Conservation (phyloP, 1,140 invertebrate species). For the Hormaphis cornu region DNA sequence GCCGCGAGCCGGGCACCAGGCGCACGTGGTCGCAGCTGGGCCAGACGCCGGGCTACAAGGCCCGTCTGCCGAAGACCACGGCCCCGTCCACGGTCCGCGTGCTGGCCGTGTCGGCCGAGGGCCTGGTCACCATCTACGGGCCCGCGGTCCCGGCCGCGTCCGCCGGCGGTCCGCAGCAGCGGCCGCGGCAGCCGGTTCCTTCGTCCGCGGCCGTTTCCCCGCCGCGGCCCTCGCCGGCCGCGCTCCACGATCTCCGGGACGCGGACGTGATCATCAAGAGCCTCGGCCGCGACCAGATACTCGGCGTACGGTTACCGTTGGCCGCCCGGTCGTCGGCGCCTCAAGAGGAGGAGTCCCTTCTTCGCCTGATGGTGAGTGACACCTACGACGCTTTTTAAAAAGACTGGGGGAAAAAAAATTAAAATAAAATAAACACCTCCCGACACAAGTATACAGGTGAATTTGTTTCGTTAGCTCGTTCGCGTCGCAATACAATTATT, state of each 20-base stretch:
- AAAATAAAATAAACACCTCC: too few relatives aligned
- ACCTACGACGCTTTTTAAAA: neutral
- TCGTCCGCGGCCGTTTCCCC: neutral
- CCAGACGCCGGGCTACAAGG: slow-evolving; percentile 51
- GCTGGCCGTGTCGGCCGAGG: slow-evolving; percentile 54
- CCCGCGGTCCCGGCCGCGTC: slow-evolving; percentile 44
- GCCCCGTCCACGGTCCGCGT: slow-evolving; percentile 53
- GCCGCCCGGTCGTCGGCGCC: slow-evolving; percentile 11
- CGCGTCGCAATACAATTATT: too few relatives aligned
- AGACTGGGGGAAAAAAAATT: too few relatives aligned
- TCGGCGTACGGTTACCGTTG: slow-evolving; percentile 21
- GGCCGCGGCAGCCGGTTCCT: neutral
- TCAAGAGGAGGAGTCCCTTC: slow-evolving; percentile 4
- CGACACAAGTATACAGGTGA: too few relatives aligned
- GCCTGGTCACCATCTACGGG: slow-evolving; percentile 57
- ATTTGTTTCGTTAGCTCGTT: too few relatives aligned
- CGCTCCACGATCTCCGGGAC: slow-evolving; percentile 6
- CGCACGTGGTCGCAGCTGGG: slow-evolving; percentile 57
- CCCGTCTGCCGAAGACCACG: slow-evolving; percentile 50
- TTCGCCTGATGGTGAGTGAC: slow-evolving; percentile 11
- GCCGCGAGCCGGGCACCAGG: slow-evolving; percentile 45
- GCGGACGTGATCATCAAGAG: slow-evolving; percentile 29
- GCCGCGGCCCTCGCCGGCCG: neutral
- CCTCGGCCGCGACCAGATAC: slow-evolving; percentile 26
- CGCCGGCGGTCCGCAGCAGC: neutral